Conservation (phyloP, 1,140 invertebrate genomes). For the Neodiprion fabricii region DNA sequence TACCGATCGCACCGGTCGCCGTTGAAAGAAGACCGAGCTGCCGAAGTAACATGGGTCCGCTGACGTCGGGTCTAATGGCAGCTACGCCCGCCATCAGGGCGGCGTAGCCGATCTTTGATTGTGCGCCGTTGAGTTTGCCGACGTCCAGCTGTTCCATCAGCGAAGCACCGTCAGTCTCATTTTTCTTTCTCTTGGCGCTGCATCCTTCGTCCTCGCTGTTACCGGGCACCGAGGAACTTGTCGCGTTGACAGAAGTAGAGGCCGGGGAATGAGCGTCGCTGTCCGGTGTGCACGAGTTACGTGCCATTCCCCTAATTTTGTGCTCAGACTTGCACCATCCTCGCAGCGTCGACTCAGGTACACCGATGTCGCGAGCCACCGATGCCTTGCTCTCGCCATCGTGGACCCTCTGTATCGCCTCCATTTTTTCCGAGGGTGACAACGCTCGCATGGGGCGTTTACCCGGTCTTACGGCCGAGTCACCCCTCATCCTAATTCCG, state of each 20-base stretch:
- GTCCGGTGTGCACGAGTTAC: constrained; percentile 68
- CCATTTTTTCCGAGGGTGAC: constrained; percentile 77
- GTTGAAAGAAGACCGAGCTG: constrained; percentile 37
- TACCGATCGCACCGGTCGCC: constrained; percentile 21
- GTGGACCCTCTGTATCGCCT: constrained; percentile 79
- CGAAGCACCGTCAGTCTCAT: constrained; percentile 3
- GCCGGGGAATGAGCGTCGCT: constrained; percentile 55
- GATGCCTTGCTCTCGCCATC: constrained; percentile 83
- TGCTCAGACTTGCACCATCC: constrained; percentile 87
- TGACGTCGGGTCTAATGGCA: constrained; percentile 42
- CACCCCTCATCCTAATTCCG: constrained; percentile 37
- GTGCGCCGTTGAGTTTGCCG: constrained; percentile 13
- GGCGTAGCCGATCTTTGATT: constrained; percentile 35
- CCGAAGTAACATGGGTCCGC: constrained; percentile 35
- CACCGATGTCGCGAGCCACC: constrained; percentile 80
- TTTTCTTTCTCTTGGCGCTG: constrained; percentile 34
- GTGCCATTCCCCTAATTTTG: constrained; percentile 75
- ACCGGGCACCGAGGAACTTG: constrained; percentile 36
- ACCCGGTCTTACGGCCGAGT: constrained; percentile 54
- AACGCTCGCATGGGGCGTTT: constrained; percentile 76
- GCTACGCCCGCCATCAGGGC: constrained; percentile 38
- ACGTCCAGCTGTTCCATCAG: constrained; percentile 17
- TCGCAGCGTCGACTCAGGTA: constrained; percentile 81
- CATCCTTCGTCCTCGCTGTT: constrained; percentile 47
- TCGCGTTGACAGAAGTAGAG: constrained; percentile 62